phyloP scores from a whole-genome alignment of 1,140 invertebrate genomes.

The Hycleus cichorii region DNA sequence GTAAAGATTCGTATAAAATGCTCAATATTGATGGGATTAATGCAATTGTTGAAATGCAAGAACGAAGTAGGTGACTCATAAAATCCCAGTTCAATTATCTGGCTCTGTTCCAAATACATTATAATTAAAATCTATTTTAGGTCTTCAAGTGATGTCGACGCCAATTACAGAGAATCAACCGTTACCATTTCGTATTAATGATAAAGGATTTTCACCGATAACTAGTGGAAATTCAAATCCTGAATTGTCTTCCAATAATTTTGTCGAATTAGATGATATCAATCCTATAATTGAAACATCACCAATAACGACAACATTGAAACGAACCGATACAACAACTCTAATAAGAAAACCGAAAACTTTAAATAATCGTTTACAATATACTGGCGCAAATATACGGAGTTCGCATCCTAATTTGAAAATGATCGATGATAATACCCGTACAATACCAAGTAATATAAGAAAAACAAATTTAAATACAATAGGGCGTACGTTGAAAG shows the following conservation, averaged over 20 bases:
- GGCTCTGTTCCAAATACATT: too few relatives aligned
- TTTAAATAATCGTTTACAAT: too few relatives aligned
- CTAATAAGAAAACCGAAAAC: too few relatives aligned
- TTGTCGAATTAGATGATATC: too few relatives aligned
- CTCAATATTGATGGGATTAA: slow-evolving; percentile 33
- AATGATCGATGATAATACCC: not conserved
- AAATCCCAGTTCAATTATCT: too few relatives aligned
- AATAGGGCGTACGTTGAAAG: slow-evolving; percentile 16
- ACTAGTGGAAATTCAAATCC: slow-evolving; percentile 16
- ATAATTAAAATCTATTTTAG: slow-evolving; percentile 11
- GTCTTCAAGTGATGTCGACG: slow-evolving; percentile 37
- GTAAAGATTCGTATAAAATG: slow-evolving; percentile 31
- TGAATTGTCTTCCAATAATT: slow-evolving; percentile 9
- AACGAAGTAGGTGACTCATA: slow-evolving; percentile 29
- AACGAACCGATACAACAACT: too few relatives aligned
- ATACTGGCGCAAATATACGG: not conserved
- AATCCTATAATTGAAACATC: too few relatives aligned
- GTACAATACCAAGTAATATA: too few relatives aligned
- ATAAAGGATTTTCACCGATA: slow-evolving; percentile 33
- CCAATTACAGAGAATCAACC: slow-evolving; percentile 28
- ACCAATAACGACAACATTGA: too few relatives aligned
- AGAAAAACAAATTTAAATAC: slow-evolving; percentile 19
- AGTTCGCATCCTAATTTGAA: slow-evolving; percentile 7
- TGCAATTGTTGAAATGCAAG: slow-evolving; percentile 33
- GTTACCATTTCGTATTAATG: not conserved